Evolutionary conservation across 2,888 invertebrate species (phyloP).

Genomic region (Invenusta paracnida): DNA sequence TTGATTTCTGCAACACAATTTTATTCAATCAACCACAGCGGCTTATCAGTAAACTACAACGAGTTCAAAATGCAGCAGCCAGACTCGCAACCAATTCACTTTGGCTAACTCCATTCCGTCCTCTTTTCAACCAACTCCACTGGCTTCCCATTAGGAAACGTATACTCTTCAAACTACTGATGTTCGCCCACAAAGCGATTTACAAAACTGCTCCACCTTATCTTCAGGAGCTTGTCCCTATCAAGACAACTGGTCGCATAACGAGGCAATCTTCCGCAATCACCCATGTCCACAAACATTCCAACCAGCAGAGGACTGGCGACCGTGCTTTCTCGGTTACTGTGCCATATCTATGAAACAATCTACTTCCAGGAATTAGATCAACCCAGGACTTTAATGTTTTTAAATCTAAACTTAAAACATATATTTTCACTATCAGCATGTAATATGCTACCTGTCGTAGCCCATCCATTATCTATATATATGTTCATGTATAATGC

Average conservation of each 20-base stretch:
- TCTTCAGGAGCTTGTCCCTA: not conserved
- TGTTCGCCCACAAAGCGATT: not conserved
- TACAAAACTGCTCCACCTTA: constrained; percentile 8
- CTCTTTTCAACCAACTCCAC: constrained; percentile 3
- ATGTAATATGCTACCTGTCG: no score
- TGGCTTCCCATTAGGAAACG: constrained; percentile 21
- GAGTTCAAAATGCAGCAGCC: constrained; percentile 8
- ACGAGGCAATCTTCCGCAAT: not conserved
- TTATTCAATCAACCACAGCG: not conserved
- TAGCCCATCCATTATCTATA: not conserved
- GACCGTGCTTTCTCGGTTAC: not conserved
- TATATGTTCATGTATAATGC: not conserved
- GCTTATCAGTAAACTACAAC: not conserved
- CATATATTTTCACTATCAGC: not conserved
- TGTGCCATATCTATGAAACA: not conserved
- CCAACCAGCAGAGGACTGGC: not conserved
- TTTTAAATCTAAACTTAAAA: not conserved
- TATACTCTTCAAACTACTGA: not conserved
- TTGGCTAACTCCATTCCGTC: not conserved
- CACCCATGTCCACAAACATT: not conserved
- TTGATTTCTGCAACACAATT: constrained; percentile 25
- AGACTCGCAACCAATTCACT: constrained; percentile 6
- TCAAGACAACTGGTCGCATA: not conserved
- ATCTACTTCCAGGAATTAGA: not conserved
- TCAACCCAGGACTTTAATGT: not conserved